Evolutionary conservation across 2,113 vertebrate species (phyloP).

Genomic region (Pao palembangensis): DNA sequence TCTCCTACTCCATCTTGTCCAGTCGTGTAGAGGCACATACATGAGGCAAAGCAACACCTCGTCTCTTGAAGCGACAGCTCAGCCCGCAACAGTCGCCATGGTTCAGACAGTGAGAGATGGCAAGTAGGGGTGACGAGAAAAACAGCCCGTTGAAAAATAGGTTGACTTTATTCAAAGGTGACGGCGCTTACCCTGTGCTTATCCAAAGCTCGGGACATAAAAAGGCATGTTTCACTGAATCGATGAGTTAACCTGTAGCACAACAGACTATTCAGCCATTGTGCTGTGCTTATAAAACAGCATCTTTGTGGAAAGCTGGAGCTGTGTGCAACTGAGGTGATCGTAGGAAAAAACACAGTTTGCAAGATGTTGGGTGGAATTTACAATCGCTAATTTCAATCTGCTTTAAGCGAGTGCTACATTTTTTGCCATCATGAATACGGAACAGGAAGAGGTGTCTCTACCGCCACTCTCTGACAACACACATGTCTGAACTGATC

Average conservation of each 20-base stretch:
- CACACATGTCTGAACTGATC: slow-evolving; percentile 43
- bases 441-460: background rate
- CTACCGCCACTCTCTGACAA: slow-evolving; percentile 7
- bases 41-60: slow-evolving; percentile 1
- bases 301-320: slow-evolving; percentile 3
- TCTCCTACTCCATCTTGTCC: slow-evolving; percentile 12
- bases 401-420: too few species aligned
- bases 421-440: slow-evolving; percentile 4
- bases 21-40: background rate
- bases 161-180: slow-evolving; percentile 17
- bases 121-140: slow-evolving; percentile 9
- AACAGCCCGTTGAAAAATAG: slow-evolving; percentile 32
- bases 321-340: too few species aligned
- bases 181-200: slow-evolving; percentile 27
- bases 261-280: background rate
- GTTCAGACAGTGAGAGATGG: slow-evolving; percentile 17
- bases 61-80: slow-evolving; percentile 29
- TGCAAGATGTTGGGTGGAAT: too few species aligned
- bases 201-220: slow-evolving; percentile 11
- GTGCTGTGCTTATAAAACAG: background rate
- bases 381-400: too few species aligned
- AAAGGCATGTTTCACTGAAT: background rate
- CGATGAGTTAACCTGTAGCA: background rate
- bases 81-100: slow-evolving; percentile 14
- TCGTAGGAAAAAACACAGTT: background rate